A percentile compares a stretch with the other conserved stretches of the same genome.
These are phyloP conservation scores for Neoscelio sp. DNA, from an alignment of 2,888 invertebrate species.

Conservation along the genomic window DNA sequence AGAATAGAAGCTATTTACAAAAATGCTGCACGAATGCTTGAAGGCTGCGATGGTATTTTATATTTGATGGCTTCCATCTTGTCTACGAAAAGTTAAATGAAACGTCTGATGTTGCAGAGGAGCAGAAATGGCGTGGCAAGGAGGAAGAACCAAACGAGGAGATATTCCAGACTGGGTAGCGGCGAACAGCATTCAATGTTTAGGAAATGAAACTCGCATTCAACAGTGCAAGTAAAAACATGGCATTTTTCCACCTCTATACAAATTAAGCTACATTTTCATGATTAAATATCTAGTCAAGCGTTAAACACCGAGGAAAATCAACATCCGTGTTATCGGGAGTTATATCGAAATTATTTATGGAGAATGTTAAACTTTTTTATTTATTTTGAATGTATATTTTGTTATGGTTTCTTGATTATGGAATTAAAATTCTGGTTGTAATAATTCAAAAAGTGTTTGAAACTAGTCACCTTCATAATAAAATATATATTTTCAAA, in stretches of 20 bases:
- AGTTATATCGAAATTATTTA: slow-evolving; percentile 2
- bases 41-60: slow-evolving; percentile 10
- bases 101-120: slow-evolving; percentile 80
- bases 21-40: slow-evolving; percentile 14
- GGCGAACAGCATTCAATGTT: slow-evolving; percentile 80
- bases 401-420: too few species aligned
- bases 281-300: slow-evolving; percentile 47
- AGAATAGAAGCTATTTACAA: slow-evolving; percentile 9
- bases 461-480: too few species aligned
- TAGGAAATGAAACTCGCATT: slow-evolving; percentile 82
- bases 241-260: slow-evolving; percentile 15
- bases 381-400: neutral
- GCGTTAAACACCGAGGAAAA: slow-evolving; percentile 5
- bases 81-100: slow-evolving; percentile 49
- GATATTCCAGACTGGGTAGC: slow-evolving; percentile 79
- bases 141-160: slow-evolving; percentile 80
- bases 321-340: slow-evolving; percentile 12
- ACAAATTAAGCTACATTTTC: slow-evolving; percentile 35
- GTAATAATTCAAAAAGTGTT: too few species aligned
- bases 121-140: slow-evolving; percentile 84
- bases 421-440: too few species aligned
- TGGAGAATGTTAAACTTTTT: neutral
- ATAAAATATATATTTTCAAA: too few species aligned
- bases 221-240: slow-evolving; percentile 79
- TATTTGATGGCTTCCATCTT: slow-evolving; percentile 42